phyloP scores from a whole-genome alignment of 2,888 invertebrate genomes.

The Criorhina ranunculi region DNA sequence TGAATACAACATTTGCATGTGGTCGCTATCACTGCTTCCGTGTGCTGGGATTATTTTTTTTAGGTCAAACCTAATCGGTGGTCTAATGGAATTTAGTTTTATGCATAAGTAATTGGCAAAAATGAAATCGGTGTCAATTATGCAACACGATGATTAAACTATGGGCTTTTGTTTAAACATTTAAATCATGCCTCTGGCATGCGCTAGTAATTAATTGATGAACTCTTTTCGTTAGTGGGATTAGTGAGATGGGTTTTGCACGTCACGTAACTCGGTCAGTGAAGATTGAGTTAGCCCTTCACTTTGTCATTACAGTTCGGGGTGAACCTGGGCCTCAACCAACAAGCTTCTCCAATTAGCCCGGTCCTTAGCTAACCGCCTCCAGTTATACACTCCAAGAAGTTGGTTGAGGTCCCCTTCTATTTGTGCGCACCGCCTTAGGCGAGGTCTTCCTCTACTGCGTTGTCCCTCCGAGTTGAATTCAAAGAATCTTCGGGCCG shows the following conservation, averaged over 20 bases:
- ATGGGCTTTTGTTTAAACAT: not conserved
- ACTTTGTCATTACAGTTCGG: not conserved
- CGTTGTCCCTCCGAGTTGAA: too few relatives aligned
- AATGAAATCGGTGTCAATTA: not conserved
- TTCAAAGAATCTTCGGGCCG: too few relatives aligned
- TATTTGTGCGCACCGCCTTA: too few relatives aligned
- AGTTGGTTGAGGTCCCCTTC: too few relatives aligned
- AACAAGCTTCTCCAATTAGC: too few relatives aligned
- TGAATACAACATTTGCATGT: constrained; percentile 66
- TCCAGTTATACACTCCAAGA: too few relatives aligned
- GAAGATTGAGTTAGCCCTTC: not conserved
- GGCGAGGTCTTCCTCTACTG: too few relatives aligned
- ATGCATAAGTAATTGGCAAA: constrained; percentile 30
- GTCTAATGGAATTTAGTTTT: constrained; percentile 40
- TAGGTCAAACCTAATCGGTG: constrained; percentile 65
- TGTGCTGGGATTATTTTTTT: constrained; percentile 51
- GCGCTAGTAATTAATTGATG: not conserved
- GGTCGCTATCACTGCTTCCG: constrained; percentile 37
- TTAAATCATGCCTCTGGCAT: not conserved
- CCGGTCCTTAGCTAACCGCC: too few relatives aligned
- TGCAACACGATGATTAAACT: not conserved
- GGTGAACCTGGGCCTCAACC: too few relatives aligned
- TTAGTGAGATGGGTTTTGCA: not conserved
- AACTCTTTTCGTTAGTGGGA: not conserved
- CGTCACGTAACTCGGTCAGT: not conserved